Base-by-base conservation (phyloP, 2,888 invertebrate species). In the Melanotus villosus region DNA sequence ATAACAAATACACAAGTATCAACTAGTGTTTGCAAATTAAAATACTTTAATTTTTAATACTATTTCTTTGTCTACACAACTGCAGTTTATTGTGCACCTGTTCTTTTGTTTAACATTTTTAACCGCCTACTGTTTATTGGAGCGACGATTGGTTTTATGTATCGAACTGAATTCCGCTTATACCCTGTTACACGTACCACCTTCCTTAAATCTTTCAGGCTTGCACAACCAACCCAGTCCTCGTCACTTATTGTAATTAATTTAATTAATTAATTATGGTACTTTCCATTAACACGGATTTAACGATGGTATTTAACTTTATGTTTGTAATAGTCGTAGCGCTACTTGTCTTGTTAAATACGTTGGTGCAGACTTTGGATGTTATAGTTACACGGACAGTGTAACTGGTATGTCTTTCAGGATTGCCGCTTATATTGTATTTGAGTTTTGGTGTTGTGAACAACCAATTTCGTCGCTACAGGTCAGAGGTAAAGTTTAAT, bases 401-500 rank as follows among this genome's bases (percentile, higher is more conserved):
- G 26, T 52, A 14, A 16, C 36, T 38, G 62, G 62, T 38, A 62
- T 62, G 50, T 16, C 62, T 62, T 62, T 62, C 32, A 41, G n/a
- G 32, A 18, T 16, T 26, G 69, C 70, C 70, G 65, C 34, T 30
- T 26, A 38, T 50, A 26, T 38, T 26, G 32, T 57, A 58, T 63
- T 68, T 43, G 63, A 26, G 38, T 63, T 68, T 63, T 63, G 57
- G 26, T 38, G 57, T 50, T 65, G 70, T 38, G 65, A 65, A 65
- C 70, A 65, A 59, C 65, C 60, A 70, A 65, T 70, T 70, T 68
- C 52, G 63, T 38, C 58, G 67, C 56, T 41, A 67, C 70, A 64
- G 70, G 67, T 71, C 71, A 67, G 16, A 64, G 63, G 64, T 54
- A 58, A 64, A 63, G 59, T 67, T 64, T 64, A 71, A 67, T 64